A percentile compares a stretch with the other conserved stretches of the same genome.
Conservation (phyloP, 2,113 vertebrate species). For the Epinephelus moara region DNA sequence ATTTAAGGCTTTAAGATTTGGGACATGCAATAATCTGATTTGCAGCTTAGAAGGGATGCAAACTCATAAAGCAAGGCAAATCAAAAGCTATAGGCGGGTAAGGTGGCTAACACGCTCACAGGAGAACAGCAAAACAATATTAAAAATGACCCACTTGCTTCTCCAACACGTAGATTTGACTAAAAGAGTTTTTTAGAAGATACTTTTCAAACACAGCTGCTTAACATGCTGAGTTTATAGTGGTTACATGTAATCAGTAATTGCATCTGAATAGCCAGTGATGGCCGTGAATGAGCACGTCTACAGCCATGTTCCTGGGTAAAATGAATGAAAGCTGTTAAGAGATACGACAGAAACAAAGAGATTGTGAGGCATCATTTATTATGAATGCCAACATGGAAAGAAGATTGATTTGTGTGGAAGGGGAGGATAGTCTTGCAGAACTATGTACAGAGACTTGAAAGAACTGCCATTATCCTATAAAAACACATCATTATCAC, state of each 20-base stretch:
- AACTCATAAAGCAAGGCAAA: neutral
- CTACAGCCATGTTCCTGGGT: neutral
- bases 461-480: slow-evolving; percentile 48
- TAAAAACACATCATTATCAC: slow-evolving; percentile 52
- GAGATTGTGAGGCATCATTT: neutral
- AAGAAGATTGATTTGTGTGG: neutral
- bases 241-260: neutral
- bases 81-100: neutral
- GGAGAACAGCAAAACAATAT: neutral
- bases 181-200: neutral
- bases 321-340: neutral
- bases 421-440: neutral
- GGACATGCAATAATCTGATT: slow-evolving; percentile 47
- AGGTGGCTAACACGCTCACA: neutral
- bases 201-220: neutral
- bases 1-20: slow-evolving; percentile 53
- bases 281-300: neutral
- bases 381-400: neutral
- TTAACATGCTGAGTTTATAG: neutral
- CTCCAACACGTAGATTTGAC: neutral
- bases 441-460: slow-evolving; percentile 12
- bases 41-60: slow-evolving; percentile 5
- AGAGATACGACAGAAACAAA: neutral
- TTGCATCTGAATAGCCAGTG: neutral
- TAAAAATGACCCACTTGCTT: neutral